Evolutionary conservation across 2,113 vertebrate species (phyloP).

Genomic region (Daboia siamensis): DNA sequence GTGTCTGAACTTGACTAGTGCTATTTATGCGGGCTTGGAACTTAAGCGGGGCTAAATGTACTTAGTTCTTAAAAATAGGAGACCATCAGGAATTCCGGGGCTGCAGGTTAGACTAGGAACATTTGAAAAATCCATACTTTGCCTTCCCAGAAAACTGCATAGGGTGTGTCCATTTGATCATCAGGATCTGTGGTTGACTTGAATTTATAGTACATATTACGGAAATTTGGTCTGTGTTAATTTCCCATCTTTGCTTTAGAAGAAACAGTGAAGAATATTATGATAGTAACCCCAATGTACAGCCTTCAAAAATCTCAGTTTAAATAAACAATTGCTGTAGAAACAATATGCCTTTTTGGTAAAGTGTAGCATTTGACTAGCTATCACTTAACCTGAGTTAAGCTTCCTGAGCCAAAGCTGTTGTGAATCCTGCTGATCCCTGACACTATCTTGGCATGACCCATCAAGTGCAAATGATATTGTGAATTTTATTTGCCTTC

Average conservation of each 20-base stretch:
- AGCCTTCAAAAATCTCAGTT: background rate
- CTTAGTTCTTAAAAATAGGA: background rate
- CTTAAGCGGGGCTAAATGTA: background rate
- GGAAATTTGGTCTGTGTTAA: background rate
- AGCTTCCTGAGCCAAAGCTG: background rate
- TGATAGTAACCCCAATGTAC: background rate
- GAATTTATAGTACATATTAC: background rate
- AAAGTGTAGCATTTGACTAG: background rate
- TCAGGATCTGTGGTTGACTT: background rate
- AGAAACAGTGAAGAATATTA: background rate
- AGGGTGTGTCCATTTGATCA: background rate
- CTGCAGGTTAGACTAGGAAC: background rate
- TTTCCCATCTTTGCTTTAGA: background rate
- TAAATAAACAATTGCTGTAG: background rate
- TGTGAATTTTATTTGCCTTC: background rate
- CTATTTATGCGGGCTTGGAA: background rate
- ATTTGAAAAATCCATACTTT: background rate
- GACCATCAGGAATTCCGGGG: background rate
- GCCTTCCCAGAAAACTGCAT: background rate
- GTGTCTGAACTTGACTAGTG: background rate
- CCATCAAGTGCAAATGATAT: background rate
- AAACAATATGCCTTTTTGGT: background rate
- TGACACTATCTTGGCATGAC: background rate
- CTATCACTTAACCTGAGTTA: background rate
- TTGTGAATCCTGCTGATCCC: background rate